phyloP scores from a whole-genome alignment of 2,797 vertebrate species.

The Anguilla megastoma region DNA sequence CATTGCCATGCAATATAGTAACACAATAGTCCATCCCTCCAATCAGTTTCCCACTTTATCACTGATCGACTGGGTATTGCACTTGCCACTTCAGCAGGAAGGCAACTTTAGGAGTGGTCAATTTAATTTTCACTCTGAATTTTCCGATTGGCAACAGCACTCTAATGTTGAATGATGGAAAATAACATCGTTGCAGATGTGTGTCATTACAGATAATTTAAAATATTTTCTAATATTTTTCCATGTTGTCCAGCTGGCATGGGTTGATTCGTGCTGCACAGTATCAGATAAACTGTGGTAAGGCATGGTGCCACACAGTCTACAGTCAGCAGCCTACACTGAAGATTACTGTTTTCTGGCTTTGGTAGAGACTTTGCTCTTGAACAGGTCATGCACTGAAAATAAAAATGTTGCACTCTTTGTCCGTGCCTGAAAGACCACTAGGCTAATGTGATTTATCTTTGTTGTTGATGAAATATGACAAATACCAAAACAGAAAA shows the following conservation, averaged over 20 bases:
- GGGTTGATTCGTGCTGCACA: conserved; percentile 51
- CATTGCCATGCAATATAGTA: neutral
- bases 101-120: neutral
- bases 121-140: neutral
- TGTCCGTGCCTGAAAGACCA: neutral
- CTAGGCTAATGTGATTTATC: neutral
- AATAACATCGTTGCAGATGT: neutral
- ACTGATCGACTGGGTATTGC: neutral
- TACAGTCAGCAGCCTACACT: conserved; percentile 49
- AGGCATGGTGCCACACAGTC: conserved; percentile 69
- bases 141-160: neutral
- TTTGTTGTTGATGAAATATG: neutral
- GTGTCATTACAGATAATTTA: neutral
- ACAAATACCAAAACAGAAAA: conserved; percentile 11
- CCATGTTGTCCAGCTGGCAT: conserved; percentile 55
- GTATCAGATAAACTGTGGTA: conserved; percentile 70
- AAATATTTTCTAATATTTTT: conserved; percentile 28
- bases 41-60: neutral
- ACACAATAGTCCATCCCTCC: neutral
- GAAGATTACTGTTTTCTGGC: conserved; percentile 33
- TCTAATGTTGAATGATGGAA: neutral
- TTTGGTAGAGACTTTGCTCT: neutral
- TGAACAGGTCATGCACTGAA: conserved; percentile 9
- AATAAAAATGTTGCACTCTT: neutral
- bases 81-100: neutral